Base-by-base conservation (phyloP, 2,797 vertebrate species). In the Hozukius guyotensis region DNA sequence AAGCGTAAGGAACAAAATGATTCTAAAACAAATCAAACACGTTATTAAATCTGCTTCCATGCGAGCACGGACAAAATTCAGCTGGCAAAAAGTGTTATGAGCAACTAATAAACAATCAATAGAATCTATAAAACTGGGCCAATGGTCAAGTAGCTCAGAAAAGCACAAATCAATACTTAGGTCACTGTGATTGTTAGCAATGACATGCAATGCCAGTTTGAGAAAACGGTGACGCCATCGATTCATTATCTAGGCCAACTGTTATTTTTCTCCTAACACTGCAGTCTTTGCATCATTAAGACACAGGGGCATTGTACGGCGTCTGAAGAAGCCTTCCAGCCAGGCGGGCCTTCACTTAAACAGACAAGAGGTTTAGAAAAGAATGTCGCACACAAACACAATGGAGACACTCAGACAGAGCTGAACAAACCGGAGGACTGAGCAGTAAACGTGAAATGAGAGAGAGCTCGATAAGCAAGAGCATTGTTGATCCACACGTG, bases 281-380 rank as follows among this genome's bases (percentile, higher is more conserved):
- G 90, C 72, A 80, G 83, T 78, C 87, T 90, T 91, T 88, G 78
- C 91, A 61, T 88, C 80, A 34, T 78, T 87, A 82, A 85, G 70
- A 95, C 94, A 96, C 89, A 93, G 84, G 69, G 73, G 73, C 90
- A 93, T 96, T 96, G 95, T 96, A 46, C 52, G 13, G 64, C 38
- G 31, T 61, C 85, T 86, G 78, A 93, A 93, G 87, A 88, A 84
- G 77, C 89, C 92, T 92, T 95, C 95, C 91, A 94, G 71, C 78
- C 85, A 67, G 80, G 89, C 84, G 16, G 71, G 85, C 78, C 38
- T 86, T 93, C 89, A 87, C 90, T 94, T 85, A 77, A 72, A 80
- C 76, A 89, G 84, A 93, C 86, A 72, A 93, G 89, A 91, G 89
- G 79, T 78, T 57, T 82, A 22, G 75, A 82, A 22, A 87, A 87